phyloP scores from a whole-genome alignment of 1,140 invertebrate species.

The Microvelia longipes region DNA sequence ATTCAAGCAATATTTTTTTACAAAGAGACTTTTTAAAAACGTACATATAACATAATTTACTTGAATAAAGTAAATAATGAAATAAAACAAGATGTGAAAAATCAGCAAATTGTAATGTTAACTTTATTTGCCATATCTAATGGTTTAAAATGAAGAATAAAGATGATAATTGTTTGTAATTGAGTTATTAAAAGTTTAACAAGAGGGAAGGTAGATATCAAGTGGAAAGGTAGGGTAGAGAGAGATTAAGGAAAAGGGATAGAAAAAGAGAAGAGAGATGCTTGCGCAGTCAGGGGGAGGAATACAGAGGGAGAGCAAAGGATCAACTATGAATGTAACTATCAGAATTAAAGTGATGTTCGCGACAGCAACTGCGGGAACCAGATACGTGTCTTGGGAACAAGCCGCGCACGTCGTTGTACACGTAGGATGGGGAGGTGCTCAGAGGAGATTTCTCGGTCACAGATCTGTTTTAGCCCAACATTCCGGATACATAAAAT shows the following conservation, averaged over 20 bases:
- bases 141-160: no score
- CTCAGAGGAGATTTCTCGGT: constrained; percentile 43
- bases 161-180: no score
- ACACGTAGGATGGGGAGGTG: constrained; percentile 37
- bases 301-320: constrained; percentile 10
- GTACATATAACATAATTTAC: no score
- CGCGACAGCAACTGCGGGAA: constrained; percentile 1
- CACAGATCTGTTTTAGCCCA: constrained; percentile 46
- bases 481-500: constrained; percentile 53
- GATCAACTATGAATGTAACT: not conserved
- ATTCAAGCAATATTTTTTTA: no score
- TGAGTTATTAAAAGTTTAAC: no score
- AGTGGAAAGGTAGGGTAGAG: no score
- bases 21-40: no score
- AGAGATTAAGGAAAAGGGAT: constrained; percentile 7
- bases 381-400: constrained; percentile 47
- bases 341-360: not conserved
- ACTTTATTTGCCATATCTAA: no score
- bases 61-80: no score
- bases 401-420: constrained; percentile 38
- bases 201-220: no score
- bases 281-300: constrained; percentile 14
- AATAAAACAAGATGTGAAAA: no score
- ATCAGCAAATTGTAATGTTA: no score
- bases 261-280: constrained; percentile 10